phyloP scores from a whole-genome alignment of 2,113 vertebrate species.

The Ivindomyrus marchei region DNA sequence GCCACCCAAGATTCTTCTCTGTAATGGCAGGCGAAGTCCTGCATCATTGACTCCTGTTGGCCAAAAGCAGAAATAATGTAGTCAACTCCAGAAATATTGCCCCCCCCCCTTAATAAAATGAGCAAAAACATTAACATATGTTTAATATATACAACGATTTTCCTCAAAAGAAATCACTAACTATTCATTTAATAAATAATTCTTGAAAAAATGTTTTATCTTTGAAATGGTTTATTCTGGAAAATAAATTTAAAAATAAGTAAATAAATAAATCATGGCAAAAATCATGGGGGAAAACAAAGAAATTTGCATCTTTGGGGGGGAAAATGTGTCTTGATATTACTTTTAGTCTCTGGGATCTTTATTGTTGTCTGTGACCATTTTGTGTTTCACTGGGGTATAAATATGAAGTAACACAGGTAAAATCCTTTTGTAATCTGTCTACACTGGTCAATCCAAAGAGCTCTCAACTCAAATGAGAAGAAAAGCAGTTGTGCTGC shows the following conservation, averaged over 20 bases:
- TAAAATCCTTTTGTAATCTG: neutral
- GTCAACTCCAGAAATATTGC: conserved; percentile 4
- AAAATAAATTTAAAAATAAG: too few species aligned
- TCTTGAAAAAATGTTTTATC: neutral
- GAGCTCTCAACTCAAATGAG: neutral
- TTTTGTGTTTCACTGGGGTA: neutral
- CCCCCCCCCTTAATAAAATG: neutral
- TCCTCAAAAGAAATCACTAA: neutral
- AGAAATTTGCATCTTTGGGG: neutral
- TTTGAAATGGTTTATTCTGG: neutral
- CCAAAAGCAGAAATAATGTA: conserved; percentile 9
- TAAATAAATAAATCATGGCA: neutral
- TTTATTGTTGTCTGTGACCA: neutral
- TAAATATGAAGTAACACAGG: neutral
- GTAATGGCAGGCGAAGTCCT: conserved; percentile 41
- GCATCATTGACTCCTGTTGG: conserved; percentile 38
- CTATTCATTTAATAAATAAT: neutral
- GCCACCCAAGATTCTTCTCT: conserved; percentile 33
- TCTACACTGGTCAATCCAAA: neutral
- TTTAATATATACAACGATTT: neutral
- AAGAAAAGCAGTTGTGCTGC: neutral
- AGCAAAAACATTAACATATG: neutral
- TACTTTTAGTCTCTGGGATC: neutral
- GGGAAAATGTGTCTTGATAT: neutral
- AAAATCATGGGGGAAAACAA: neutral